phyloP scores from a whole-genome alignment of 2,113 vertebrate species.

The Ptilorrhoa leucosticta region DNA sequence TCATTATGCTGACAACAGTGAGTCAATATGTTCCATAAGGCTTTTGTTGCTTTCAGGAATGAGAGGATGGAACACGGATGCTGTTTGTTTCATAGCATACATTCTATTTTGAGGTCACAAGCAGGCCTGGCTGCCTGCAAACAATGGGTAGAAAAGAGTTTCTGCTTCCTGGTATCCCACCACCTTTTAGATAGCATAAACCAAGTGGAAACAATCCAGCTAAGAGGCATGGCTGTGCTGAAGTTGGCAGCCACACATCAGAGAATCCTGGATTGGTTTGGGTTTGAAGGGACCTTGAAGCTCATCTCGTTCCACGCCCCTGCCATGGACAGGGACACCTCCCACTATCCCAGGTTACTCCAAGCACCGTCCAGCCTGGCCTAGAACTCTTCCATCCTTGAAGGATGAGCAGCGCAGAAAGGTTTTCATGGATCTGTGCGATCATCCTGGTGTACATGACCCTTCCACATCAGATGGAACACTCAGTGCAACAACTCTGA shows the following conservation, averaged over 20 bases:
- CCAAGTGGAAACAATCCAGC: background rate
- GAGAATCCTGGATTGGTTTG: too few species aligned
- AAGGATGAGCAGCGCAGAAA: background rate
- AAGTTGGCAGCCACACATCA: background rate
- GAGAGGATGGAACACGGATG: background rate
- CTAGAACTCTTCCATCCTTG: background rate
- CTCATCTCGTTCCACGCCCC: fast-evolving
- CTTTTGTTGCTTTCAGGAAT: constrained; percentile 47
- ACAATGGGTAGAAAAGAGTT: fast-evolving
- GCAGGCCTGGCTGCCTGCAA: background rate
- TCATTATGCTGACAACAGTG: constrained; percentile 60
- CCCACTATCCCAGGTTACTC: background rate
- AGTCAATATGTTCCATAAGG: background rate
- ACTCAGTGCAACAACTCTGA: background rate
- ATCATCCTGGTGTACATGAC: fast-evolving
- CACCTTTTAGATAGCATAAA: background rate
- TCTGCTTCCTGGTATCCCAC: background rate
- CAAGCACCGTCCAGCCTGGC: too few species aligned
- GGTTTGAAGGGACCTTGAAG: background rate
- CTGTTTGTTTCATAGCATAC: background rate
- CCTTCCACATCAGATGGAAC: background rate
- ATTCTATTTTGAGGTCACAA: background rate
- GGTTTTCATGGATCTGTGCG: too few species aligned
- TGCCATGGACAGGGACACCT: background rate
- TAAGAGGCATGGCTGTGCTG: fast-evolving